Conservation (phyloP, 2,888 invertebrate species). For the Cantharis nigra region DNA sequence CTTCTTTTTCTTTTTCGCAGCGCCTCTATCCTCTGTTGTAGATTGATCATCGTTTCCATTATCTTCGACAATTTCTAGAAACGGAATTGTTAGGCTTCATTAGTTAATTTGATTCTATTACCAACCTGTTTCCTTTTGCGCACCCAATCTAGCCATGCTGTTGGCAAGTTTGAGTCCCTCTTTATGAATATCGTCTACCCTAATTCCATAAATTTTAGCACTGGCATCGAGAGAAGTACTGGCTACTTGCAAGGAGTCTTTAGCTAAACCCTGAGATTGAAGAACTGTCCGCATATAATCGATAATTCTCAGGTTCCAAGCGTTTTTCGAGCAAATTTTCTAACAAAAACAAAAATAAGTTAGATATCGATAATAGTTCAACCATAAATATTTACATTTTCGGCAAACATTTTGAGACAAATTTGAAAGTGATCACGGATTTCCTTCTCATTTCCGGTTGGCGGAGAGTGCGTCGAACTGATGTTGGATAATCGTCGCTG, state of each 20-base stretch:
- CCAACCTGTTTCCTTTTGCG: conserved; percentile 10
- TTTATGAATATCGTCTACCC: conserved; percentile 84
- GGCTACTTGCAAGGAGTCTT: conserved; percentile 77
- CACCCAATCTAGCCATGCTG: conserved; percentile 57
- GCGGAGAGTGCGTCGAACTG: conserved; percentile 41
- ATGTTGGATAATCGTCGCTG: conserved; percentile 37
- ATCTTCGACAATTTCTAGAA: conserved; percentile 36
- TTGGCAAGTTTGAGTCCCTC: conserved; percentile 80
- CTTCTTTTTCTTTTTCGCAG: conserved; percentile 37
- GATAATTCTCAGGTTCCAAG: conserved; percentile 84
- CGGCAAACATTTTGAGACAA: conserved; percentile 77
- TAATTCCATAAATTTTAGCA: conserved; percentile 82
- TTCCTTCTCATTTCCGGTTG: conserved; percentile 53
- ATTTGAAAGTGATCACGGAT: conserved; percentile 74
- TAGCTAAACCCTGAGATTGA: conserved; percentile 66
- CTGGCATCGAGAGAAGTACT: conserved; percentile 87
- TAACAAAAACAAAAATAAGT: conserved; percentile 42
- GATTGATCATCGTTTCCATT: conserved; percentile 36
- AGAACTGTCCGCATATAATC: conserved; percentile 82
- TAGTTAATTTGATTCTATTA: no score
- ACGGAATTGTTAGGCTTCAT: no score
- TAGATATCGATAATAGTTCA: background rate
- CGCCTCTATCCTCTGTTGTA: conserved; percentile 26
- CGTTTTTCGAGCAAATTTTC: conserved; percentile 90
- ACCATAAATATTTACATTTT: conserved; percentile 66